Evolutionary conservation across 1,140 invertebrate genomes (phyloP).

Genomic region (Drosophila setifemur): DNA sequence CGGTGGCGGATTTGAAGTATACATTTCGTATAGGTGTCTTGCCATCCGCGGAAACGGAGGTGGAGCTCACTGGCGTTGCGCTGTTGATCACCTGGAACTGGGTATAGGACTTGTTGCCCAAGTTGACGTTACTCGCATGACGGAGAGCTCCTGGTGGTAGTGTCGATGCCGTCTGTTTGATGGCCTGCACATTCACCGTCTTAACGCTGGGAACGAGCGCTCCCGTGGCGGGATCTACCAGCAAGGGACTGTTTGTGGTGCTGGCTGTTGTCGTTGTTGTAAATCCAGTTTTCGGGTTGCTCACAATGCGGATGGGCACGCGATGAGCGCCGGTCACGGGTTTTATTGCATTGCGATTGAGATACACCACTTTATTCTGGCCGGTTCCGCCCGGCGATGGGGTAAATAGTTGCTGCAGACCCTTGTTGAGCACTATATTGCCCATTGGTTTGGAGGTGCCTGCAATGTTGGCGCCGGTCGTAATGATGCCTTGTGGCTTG

Average conservation of each 20-base stretch:
- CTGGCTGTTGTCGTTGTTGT: neutral
- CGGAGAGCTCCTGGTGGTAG: conserved; percentile 25
- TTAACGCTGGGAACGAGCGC: conserved; percentile 20
- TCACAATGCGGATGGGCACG: conserved; percentile 64
- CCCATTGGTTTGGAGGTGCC: conserved; percentile 24
- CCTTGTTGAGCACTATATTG: conserved; percentile 67
- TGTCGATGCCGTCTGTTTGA: conserved; percentile 21
- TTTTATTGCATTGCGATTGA: conserved; percentile 75
- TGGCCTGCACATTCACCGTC: conserved; percentile 47
- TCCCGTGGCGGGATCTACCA: conserved; percentile 40
- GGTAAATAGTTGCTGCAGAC: conserved; percentile 59
- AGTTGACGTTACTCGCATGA: conserved; percentile 14
- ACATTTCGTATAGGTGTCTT: conserved; percentile 47
- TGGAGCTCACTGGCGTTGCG: neutral
- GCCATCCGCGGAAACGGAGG: conserved; percentile 27
- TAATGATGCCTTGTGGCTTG: conserved; percentile 13
- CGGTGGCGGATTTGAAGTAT: conserved; percentile 47
- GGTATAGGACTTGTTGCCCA: conserved; percentile 43
- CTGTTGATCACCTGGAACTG: conserved; percentile 63
- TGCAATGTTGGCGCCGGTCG: neutral
- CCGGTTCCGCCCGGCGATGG: neutral
- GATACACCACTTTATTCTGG: conserved; percentile 68
- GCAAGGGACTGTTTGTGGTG: conserved; percentile 19
- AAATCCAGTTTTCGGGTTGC: conserved; percentile 38
- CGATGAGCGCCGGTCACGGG: conserved; percentile 30